Base-by-base conservation (phyloP, 2,888 invertebrate genomes). In the Ptychoptera contaminata region DNA sequence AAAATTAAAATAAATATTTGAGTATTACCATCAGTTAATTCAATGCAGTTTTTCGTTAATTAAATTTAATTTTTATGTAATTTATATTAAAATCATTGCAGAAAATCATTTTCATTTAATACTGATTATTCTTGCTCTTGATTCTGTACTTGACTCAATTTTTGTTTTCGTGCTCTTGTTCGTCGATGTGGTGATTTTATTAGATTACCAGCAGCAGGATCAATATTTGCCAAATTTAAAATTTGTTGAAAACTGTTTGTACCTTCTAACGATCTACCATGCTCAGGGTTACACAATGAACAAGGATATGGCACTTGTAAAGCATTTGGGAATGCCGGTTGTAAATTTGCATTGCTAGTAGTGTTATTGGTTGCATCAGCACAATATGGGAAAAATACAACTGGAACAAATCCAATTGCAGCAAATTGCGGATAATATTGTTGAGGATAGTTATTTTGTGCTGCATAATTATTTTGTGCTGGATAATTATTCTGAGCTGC, bases 311-410 rank as follows among this genome's bases (percentile, higher is more conserved):
- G 73, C 10, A 76, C 72, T 15, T 75, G 69, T 30, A 73, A 69
- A 1, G 76, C 76, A 23, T 70, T 65, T 23, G 77, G 76, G 61
- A 76, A 76, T 55, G 71, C 71, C 47, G 72, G 68, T 52, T 72
- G 71, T 38, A 32, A 3, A 9, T 32, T 4, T 32, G 32, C 4
- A 74, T 70, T 16, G 61, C 67, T 56, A 63, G 63, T 40, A 53
- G 53, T n/a, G 49, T 47, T 62, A 65, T 67, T 29, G 63, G 60
- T n/a, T 42, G 41, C 42, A 29, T 63, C 61, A 6, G 76, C 76
- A 54, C 78, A 78, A 55, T 73, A 74, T 2, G 82, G 82, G 52
- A 79, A 70, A 55, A 81, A 79, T 14, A 82, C 70, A 3, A 82
- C 79, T 1, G 81, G 81, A 52, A 82, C 71, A 51, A 76, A 80